phyloP scores from a whole-genome alignment of 1,140 invertebrate species.

The Fopius arisanus region DNA sequence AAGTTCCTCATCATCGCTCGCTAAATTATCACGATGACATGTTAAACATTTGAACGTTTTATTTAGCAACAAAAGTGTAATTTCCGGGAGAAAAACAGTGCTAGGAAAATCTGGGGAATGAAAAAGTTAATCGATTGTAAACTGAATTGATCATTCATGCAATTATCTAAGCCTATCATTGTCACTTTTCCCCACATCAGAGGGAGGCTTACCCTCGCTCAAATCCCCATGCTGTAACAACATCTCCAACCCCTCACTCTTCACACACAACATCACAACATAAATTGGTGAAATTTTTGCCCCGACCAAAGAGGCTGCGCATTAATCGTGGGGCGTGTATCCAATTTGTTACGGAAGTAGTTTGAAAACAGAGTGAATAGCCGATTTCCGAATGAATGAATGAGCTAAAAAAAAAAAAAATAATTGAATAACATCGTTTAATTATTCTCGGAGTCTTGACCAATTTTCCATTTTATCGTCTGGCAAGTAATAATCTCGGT shows the following conservation, averaged over 20 bases:
- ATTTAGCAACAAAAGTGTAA: neutral
- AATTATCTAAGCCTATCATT: slow-evolving; percentile 7
- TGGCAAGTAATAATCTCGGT: neutral
- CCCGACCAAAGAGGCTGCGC: neutral
- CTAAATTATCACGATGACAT: neutral
- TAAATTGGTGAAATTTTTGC: neutral
- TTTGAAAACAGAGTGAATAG: neutral
- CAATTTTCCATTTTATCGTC: slow-evolving; percentile 55
- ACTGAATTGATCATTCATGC: neutral
- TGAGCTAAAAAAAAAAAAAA: neutral
- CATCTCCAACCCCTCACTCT: neutral
- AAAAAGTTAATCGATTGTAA: slow-evolving; percentile 26
- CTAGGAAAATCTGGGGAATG: neutral
- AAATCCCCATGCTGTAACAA: neutral
- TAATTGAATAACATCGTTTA: slow-evolving; percentile 41
- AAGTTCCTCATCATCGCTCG: slow-evolving; percentile 5
- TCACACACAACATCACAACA: neutral
- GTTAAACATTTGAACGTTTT: neutral
- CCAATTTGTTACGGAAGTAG: slow-evolving; percentile 3
- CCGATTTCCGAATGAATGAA: neutral
- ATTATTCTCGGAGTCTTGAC: slow-evolving; percentile 52
- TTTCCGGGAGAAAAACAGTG: neutral
- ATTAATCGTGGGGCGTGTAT: slow-evolving; percentile 2
- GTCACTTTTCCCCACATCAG: neutral
- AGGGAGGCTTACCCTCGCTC: neutral